Percentiles rank a stretch among this genome's conserved stretches.
These are phyloP conservation scores for Gopherus evgoodei DNA, from an alignment of 2,113 vertebrate genomes.

Conservation along the genomic window DNA sequence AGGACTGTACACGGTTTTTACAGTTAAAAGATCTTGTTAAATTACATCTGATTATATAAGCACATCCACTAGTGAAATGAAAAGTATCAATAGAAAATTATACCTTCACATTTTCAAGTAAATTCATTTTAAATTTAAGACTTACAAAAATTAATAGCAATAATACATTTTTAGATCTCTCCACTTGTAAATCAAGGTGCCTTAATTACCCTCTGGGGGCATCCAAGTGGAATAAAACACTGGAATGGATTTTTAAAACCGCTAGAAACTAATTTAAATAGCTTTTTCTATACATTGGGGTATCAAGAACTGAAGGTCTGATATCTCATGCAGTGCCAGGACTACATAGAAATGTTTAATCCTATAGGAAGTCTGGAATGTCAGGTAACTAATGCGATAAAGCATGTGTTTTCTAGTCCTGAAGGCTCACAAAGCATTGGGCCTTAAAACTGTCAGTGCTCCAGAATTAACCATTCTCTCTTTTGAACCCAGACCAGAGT, in stretches of 20 bases:
- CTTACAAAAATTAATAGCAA: background rate
- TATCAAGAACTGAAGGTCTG: constrained; percentile 33
- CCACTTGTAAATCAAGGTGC: background rate
- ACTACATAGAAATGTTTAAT: constrained; percentile 49
- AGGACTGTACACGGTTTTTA: background rate
- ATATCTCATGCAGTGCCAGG: background rate
- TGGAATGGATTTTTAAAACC: background rate
- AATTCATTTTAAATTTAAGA: background rate
- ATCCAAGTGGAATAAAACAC: background rate
- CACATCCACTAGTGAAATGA: background rate
- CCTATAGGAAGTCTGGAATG: constrained; percentile 56
- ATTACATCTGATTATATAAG: background rate
- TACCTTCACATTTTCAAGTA: background rate
- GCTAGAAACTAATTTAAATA: background rate
- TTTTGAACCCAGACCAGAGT: constrained; percentile 47
- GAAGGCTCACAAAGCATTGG: constrained; percentile 62
- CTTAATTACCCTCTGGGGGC: background rate
- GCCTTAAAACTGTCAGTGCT: constrained; percentile 53
- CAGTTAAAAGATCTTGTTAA: background rate
- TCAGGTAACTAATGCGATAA: constrained; percentile 69
- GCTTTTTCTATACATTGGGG: background rate
- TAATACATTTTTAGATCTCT: background rate
- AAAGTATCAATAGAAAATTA: background rate
- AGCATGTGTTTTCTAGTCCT: constrained; percentile 58
- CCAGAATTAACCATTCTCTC: background rate